Evolutionary conservation across 2,797 vertebrate species (phyloP), one percentile per base, ranked within the genome.

Genomic region (Eospalax fontanierii): DNA sequence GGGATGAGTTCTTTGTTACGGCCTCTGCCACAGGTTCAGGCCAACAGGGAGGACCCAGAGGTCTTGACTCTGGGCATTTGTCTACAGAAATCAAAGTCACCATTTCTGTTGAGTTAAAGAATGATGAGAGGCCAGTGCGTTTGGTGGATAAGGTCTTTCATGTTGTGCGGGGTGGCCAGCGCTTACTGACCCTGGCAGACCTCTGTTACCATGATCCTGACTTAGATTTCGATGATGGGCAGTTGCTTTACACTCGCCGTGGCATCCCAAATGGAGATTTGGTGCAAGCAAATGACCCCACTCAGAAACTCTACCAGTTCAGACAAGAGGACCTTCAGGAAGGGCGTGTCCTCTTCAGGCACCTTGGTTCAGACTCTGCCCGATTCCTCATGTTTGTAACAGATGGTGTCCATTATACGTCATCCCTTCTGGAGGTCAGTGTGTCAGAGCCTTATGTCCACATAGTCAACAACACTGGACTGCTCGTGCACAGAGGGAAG

Each of bases 181-280:
- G 97, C 91, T 96, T 99, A 40, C 96, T 99, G 90, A 99, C 99
- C 2, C 91, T 98, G 74, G 97, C 98, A 38, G 99, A 99, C 96
- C 98, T 99, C 87, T 97, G 99, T 95, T 99, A 99, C 96, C 99
- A 99, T 28, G 99, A 99, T 71, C 97, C 98, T 0, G 99, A 99
- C 97, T 98, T 98, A 2, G 99, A 99, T 98, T 99, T 99, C 96
- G 98, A 99, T 54, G 99, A 99, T 9, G 96, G 98, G 0, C 98
- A 99, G 65, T 97, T 99, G 96, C 97, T 99, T 0, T 99, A 99
- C 91, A 99, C 98, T 19, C 98, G 99, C 21, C 97, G 98, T 88
- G 99, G 99, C 46, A 99, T 99, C 98, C 99, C 99, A 0, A 98
- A 99, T 95, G 99, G 99, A 38, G 99, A 99, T 73, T 98, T 99